These are phyloP conservation scores for Magallana gigas DNA, from an alignment of 1,140 invertebrate genomes.

Conservation along the genomic window DNA sequence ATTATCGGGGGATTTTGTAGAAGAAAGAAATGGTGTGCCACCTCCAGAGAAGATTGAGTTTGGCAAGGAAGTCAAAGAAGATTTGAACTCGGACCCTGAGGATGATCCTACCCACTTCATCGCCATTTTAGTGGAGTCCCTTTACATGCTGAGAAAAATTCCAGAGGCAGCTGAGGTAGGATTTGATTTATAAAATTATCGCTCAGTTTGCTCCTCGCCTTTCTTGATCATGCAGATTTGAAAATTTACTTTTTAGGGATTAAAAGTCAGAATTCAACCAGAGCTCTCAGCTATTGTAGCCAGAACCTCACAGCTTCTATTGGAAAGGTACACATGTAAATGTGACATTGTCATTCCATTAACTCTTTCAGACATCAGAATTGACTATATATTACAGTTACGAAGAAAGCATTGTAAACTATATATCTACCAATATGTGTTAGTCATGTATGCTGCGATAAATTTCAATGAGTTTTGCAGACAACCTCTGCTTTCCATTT, in stretches of 20 bases:
- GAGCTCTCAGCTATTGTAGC: slow-evolving; percentile 88
- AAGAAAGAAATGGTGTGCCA: slow-evolving; percentile 11
- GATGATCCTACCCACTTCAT: slow-evolving; percentile 86
- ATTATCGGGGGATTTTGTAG: neutral
- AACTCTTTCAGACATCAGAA: no score
- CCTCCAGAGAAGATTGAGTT: slow-evolving; percentile 47
- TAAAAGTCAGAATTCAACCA: slow-evolving; percentile 89
- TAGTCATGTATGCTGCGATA: no score
- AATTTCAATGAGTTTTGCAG: no score
- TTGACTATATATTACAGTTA: no score
- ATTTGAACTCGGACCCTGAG: slow-evolving; percentile 85
- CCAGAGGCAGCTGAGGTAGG: slow-evolving; percentile 90
- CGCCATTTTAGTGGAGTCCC: slow-evolving; percentile 90
- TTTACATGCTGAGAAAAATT: slow-evolving; percentile 90
- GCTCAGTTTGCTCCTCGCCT: no score
- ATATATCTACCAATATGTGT: no score
- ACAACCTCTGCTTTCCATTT: no score
- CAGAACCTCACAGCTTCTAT: slow-evolving; percentile 86
- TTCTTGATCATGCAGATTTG: no score
- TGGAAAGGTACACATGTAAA: slow-evolving; percentile 66
- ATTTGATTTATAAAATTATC: no score
- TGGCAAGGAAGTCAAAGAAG: slow-evolving; percentile 80
- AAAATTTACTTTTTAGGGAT: slow-evolving; percentile 80
- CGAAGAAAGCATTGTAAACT: no score
- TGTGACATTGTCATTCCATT: neutral